Conservation (phyloP, 2,113 vertebrate genomes). For the Myiozetetes cayanensis region DNA sequence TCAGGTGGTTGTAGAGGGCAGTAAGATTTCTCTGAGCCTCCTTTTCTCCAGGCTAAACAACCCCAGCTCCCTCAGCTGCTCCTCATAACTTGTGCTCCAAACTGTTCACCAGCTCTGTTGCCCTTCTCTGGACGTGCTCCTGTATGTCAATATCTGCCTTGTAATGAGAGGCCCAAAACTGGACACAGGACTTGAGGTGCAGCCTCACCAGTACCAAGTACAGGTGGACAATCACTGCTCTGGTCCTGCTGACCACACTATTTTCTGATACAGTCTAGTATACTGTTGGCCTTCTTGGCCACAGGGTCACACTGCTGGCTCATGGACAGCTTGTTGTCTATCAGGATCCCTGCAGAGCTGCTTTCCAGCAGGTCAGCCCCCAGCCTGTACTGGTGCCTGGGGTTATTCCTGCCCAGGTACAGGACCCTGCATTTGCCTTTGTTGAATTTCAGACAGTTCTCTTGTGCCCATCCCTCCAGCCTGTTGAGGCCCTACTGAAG, state of each 20-base stretch:
- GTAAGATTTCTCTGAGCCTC: background rate
- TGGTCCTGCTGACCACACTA: background rate
- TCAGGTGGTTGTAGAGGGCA: background rate
- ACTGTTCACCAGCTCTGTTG: background rate
- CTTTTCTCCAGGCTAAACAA: background rate
- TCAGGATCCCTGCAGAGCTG: background rate
- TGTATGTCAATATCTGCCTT: background rate
- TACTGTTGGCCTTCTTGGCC: background rate
- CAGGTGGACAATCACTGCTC: background rate
- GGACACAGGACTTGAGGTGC: background rate
- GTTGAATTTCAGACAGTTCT: background rate
- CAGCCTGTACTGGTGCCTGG: background rate
- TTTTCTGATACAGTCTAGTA: background rate
- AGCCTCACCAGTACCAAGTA: rapidly evolving
- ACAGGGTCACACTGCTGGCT: background rate
- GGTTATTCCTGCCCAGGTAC: background rate
- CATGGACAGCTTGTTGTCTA: background rate
- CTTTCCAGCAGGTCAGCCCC: background rate
- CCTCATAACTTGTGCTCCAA: background rate
- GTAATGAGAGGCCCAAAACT: background rate
- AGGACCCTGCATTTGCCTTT: background rate
- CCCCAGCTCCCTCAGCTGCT: background rate
- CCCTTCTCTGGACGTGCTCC: background rate
- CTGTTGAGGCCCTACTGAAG: background rate
- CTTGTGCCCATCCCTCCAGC: background rate